Conservation (phyloP, 1,140 invertebrate genomes). For the Drosophila leontia region DNA sequence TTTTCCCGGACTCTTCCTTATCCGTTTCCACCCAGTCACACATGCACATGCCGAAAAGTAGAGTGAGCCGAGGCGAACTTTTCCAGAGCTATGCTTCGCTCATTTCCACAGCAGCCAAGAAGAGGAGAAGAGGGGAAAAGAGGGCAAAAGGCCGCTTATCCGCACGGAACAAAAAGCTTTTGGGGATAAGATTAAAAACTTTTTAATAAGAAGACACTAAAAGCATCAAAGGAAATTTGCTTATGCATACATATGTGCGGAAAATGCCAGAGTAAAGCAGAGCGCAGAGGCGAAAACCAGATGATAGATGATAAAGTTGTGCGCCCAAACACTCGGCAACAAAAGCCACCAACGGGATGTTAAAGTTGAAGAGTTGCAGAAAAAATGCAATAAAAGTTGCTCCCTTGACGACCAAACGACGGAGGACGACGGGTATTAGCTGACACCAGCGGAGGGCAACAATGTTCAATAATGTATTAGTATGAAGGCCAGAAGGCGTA, state of each 20-base stretch:
- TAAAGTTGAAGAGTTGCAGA: slow-evolving; percentile 57
- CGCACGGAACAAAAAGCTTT: slow-evolving; percentile 61
- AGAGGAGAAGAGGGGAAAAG: not conserved
- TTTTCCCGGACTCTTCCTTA: not conserved
- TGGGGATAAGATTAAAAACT: slow-evolving; percentile 74
- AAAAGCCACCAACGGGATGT: slow-evolving; percentile 20
- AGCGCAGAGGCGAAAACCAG: slow-evolving; percentile 14
- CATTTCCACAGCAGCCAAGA: slow-evolving; percentile 55
- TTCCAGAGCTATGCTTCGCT: slow-evolving; percentile 55
- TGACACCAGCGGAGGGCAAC: slow-evolving; percentile 61
- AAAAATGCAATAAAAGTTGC: slow-evolving; percentile 64
- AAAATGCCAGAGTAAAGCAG: slow-evolving; percentile 8
- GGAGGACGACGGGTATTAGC: slow-evolving; percentile 53
- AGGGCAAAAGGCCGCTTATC: slow-evolving; percentile 49
- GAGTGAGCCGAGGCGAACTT: slow-evolving; percentile 59
- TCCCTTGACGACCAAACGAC: slow-evolving; percentile 6
- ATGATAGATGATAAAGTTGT: slow-evolving; percentile 56
- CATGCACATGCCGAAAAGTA: slow-evolving; percentile 31
- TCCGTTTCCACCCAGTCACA: slow-evolving; percentile 11
- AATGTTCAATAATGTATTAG: slow-evolving; percentile 81
- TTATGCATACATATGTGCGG: slow-evolving; percentile 58
- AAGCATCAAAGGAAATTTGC: slow-evolving; percentile 77
- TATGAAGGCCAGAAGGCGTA: slow-evolving; percentile 15
- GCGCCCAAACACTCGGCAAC: slow-evolving; percentile 31
- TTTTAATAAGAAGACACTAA: slow-evolving; percentile 83